phyloP scores from a whole-genome alignment of 2,113 vertebrate species.

The Aegotheles bennettii region DNA sequence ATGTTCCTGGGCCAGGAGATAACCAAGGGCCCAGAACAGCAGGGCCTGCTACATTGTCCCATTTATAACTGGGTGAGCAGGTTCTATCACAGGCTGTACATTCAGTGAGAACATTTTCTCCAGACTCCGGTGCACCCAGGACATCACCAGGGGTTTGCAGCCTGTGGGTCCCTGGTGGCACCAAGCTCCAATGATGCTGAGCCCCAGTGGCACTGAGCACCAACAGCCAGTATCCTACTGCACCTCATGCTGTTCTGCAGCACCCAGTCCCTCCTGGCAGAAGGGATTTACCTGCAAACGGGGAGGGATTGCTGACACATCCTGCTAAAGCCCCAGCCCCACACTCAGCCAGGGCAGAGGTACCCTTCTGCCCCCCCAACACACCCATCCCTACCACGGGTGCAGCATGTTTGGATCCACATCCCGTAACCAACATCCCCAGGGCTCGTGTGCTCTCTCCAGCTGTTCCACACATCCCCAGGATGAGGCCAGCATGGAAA shows the following conservation, averaged over 20 bases:
- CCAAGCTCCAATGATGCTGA: neutral
- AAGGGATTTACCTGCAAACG: neutral
- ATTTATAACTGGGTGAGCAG: neutral
- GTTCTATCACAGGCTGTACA: neutral
- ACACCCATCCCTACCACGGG: rapidly evolving
- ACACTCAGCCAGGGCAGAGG: neutral
- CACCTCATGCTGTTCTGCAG: rapidly evolving
- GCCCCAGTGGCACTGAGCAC: neutral
- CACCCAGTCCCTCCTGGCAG: neutral
- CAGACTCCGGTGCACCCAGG: rapidly evolving
- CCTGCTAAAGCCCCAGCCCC: too few relatives aligned
- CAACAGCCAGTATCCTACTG: neutral
- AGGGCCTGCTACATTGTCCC: neutral
- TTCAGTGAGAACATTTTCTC: neutral
- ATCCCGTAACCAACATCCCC: neutral
- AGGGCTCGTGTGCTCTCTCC: neutral
- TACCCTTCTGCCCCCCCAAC: neutral
- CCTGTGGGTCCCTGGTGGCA: neutral
- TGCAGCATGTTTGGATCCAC: rapidly evolving
- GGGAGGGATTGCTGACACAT: neutral
- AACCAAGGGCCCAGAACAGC: neutral
- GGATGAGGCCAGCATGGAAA: conserved; percentile 16
- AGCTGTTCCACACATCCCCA: neutral
- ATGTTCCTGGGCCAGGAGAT: neutral
- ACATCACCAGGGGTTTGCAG: neutral